Base-by-base conservation (phyloP, 2,113 vertebrate species). In the Nothocercus julius region DNA sequence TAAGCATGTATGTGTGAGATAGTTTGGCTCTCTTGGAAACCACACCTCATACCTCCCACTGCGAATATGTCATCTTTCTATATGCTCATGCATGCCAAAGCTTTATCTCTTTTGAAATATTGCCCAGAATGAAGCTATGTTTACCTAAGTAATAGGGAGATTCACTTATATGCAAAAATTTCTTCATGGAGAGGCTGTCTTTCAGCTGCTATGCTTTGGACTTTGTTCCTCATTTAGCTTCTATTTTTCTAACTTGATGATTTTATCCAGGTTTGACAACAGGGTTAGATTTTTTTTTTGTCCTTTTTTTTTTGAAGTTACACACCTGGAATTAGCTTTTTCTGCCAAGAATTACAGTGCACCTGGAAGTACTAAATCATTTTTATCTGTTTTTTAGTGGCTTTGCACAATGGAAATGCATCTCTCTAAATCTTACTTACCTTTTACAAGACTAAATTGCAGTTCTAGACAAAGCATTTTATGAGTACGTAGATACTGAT, bases 341-440 rank as follows among this genome's bases (percentile, higher is more conserved):
- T 87, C 96, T 98, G 98, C 97, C 97, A 97, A 97, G 97, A 96
- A 96, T 91, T 97, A 75, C 70, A 87, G 91, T 59, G 92, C 98
- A 98, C 97, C 97, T 98, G 98, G 97, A 98, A 97, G 95, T 96
- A 96, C 96, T 98, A 98, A 98, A 98, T 98, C 97, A 97, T 97
- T 97, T 98, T 96, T 96, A 96, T 95, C 96, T 96, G 53, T 5
- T 89, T 96, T 95, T 97, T 96, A 92, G 96, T 96, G 94, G 89
- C 47, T 95, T 95, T 97, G 86, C 58, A 91, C 91, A 95, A 89
- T 91, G 85, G 92, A 96, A 94, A 86, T 79, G 81, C 82, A 47
- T 96, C 75, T 96, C 95, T 92, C 89, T 86, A 91, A 95, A 82
- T 67, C 93, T 95, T 94, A 87, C 80, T 94, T 95, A 56, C 94